Evolutionary conservation across 2,113 vertebrate species (phyloP).

Genomic region (Hyperoodon ampullatus): DNA sequence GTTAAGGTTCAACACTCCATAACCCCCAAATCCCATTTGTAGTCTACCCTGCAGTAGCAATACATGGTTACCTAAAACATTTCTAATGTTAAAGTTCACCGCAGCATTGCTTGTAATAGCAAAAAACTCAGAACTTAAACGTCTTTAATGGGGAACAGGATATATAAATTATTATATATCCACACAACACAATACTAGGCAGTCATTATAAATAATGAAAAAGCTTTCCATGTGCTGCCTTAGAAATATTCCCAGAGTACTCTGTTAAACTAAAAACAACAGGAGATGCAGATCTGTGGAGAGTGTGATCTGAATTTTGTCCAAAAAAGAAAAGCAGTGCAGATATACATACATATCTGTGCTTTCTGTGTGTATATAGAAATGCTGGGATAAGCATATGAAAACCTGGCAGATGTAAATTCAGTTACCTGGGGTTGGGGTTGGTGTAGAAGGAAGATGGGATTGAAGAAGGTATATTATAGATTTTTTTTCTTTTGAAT

Average conservation of each 20-base stretch:
- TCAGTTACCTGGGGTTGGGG: background rate
- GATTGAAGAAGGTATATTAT: background rate
- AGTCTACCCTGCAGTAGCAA: background rate
- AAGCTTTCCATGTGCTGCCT: background rate
- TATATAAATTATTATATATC: background rate
- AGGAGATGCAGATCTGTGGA: background rate
- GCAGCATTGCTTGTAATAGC: background rate
- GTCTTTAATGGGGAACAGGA: background rate
- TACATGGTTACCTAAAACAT: background rate
- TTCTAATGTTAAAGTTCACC: constrained; percentile 2
- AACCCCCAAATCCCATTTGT: background rate
- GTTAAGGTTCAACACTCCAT: background rate
- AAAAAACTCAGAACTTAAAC: background rate
- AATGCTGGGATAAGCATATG: background rate
- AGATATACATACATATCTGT: background rate
- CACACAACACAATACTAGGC: background rate
- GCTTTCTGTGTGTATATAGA: background rate
- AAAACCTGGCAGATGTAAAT: background rate
- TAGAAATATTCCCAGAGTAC: background rate
- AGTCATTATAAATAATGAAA: background rate
- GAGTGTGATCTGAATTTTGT: background rate
- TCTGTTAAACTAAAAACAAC: background rate
- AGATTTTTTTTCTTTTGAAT: background rate
- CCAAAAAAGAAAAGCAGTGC: background rate
- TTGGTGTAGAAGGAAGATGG: background rate